Evolutionary conservation across 1,140 invertebrate species (phyloP), one percentile per base, ranked within the genome.

Genomic region (Drosophila leontia): DNA sequence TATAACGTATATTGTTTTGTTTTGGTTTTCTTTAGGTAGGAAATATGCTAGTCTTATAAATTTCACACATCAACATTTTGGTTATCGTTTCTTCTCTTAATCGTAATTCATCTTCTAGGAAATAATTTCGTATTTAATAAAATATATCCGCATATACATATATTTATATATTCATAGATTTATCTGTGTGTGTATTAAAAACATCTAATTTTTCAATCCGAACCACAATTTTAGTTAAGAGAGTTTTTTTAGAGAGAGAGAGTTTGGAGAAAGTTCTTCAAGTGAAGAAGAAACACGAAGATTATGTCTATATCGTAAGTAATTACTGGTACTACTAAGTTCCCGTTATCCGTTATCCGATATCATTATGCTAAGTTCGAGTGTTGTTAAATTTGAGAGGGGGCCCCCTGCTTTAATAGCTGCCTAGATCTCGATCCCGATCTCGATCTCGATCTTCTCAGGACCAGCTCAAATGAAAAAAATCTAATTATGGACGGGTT

Each of bases 11-110:
- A 63, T 88, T 77, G 48, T 83, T 76, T 76, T 63, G 32, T 29
- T 72, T 72, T 58, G 9, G 6, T 71, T 75, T 55, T 50, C 32
- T 17, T 58, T 79, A 75, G 91, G 91, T 92, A 92, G 91, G 91
- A 92, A 91, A 90, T 92, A 87, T 88, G 82, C 91, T 92, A 92
- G 91, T 92, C 91, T 92, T 92, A 85, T 92, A 88, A 92, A 92
- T 92, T 92, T 92, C 91, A 92, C 86, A 92, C 91, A 92, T 92
- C 91, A 92, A 92, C 91, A 92, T 91, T 90, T 79, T 74, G 74
- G 77, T 86, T 84, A 80, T 72, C 70, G 67, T 85, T 85, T 79
- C 70, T 35, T 41, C 42, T 12, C 37, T 62, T 69, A 39, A 39
- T 55, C 19, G 8, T 56, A 39, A 26, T 56, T 55, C 51, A 37